Evolutionary conservation across 2,797 vertebrate species (phyloP).

Genomic region (Iguana delicatissima): DNA sequence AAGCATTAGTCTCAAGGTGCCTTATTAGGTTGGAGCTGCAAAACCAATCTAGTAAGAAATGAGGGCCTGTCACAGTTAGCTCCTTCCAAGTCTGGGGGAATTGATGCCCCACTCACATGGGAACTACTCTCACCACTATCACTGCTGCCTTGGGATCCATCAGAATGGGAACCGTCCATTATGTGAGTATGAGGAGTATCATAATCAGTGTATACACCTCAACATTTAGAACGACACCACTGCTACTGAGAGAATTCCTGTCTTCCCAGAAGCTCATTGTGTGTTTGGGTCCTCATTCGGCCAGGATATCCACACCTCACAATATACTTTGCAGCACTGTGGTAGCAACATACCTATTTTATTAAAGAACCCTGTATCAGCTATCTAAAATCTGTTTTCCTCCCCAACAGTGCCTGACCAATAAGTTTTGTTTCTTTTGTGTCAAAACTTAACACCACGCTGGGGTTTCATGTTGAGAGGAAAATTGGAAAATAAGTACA

Average conservation of each 20-base stretch:
- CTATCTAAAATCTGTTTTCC: slow-evolving; percentile 45
- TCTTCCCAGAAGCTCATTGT: neutral
- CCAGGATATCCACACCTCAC: too few species aligned
- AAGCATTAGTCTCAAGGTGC: too few species aligned
- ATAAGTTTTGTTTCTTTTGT: slow-evolving; percentile 56
- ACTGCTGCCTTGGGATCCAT: too few species aligned
- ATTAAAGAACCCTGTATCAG: slow-evolving; percentile 46
- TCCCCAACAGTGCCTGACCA: slow-evolving; percentile 54
- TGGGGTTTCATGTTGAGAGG: slow-evolving; percentile 75
- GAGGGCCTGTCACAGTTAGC: too few species aligned
- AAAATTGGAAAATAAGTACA: slow-evolving; percentile 79
- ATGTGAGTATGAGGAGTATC: neutral
- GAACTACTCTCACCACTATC: too few species aligned
- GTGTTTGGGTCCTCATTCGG: neutral
- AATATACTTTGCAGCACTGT: neutral
- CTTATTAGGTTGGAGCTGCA: too few species aligned
- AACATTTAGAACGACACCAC: neutral
- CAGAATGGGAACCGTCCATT: too few species aligned
- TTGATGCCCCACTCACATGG: too few species aligned
- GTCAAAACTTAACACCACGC: slow-evolving; percentile 54
- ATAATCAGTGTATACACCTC: neutral
- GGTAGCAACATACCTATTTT: neutral
- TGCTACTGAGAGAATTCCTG: neutral
- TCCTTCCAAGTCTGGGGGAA: too few species aligned
- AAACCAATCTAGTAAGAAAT: too few species aligned